Evolutionary conservation across 2,113 vertebrate genomes (phyloP).

Genomic region (Actinemys pallida): DNA sequence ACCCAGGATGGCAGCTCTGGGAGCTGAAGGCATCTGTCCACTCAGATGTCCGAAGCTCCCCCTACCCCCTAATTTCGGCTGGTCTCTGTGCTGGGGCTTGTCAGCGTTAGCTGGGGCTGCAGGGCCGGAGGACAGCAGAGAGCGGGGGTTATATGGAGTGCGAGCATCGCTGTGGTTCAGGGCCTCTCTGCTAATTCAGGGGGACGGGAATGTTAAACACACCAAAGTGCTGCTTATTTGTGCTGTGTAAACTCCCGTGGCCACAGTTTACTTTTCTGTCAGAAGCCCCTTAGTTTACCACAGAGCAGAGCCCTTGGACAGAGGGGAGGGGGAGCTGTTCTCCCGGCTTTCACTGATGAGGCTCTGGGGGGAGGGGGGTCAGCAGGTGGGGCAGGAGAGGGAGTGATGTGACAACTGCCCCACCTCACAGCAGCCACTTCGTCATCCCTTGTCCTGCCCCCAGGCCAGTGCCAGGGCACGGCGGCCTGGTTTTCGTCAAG

Average conservation of each 20-base stretch:
- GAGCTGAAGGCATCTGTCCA: neutral
- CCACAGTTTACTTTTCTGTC: slow-evolving; percentile 75
- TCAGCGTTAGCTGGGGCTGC: neutral
- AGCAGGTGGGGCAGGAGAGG: neutral
- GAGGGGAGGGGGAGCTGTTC: no score
- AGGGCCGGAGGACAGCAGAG: neutral
- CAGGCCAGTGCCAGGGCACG: neutral
- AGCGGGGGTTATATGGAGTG: neutral
- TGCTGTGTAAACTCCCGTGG: slow-evolving; percentile 66
- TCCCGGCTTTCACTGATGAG: neutral
- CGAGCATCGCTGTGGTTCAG: neutral
- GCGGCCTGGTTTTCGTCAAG: neutral
- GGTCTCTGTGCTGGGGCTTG: neutral
- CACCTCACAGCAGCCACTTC: neutral
- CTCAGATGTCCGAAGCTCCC: neutral
- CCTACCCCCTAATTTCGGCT: neutral
- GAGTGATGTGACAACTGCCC: neutral
- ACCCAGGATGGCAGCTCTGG: neutral
- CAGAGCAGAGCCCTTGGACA: slow-evolving; percentile 42
- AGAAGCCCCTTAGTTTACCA: slow-evolving; percentile 41
- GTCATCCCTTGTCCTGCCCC: neutral
- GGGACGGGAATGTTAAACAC: slow-evolving; percentile 70
- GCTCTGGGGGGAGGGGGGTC: neutral
- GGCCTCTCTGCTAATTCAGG: slow-evolving; percentile 36
- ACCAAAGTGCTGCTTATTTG: slow-evolving; percentile 46